Evolutionary conservation across 2,888 invertebrate species (phyloP).

Genomic region (Megalurothrips usitatus): DNA sequence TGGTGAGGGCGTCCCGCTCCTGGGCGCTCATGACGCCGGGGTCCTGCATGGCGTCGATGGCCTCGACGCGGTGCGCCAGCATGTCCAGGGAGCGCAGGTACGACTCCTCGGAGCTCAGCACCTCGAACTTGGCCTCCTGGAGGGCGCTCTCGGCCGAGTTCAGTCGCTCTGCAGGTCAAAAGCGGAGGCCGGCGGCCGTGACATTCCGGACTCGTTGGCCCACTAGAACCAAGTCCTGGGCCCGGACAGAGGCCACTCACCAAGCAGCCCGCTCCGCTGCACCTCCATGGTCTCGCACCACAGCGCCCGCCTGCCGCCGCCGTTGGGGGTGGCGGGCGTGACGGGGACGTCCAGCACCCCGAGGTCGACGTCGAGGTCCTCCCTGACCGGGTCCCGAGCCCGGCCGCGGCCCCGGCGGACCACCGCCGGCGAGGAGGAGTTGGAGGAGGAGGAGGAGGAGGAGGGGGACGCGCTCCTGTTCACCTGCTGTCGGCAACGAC

Average conservation of each 20-base stretch:
- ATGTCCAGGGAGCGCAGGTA: slow-evolving; percentile 14
- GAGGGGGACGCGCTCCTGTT: background rate
- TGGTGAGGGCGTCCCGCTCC: slow-evolving; percentile 8
- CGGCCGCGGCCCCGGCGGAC: too few species aligned
- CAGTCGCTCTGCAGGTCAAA: background rate
- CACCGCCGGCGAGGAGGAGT: too few species aligned
- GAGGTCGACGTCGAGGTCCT: background rate
- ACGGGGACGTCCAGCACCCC: background rate
- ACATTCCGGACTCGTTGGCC: background rate
- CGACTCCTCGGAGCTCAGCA: slow-evolving; percentile 9
- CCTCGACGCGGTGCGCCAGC: background rate
- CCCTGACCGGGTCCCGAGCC: background rate
- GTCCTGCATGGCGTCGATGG: slow-evolving; percentile 11
- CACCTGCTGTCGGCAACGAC: background rate
- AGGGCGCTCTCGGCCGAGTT: background rate
- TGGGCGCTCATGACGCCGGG: background rate
- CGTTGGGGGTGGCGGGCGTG: slow-evolving; percentile 8
- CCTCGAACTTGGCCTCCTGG: slow-evolving; percentile 12
- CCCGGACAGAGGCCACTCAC: background rate
- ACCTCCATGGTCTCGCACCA: slow-evolving; percentile 16
- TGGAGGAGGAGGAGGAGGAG: too few species aligned
- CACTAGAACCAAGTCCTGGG: background rate
- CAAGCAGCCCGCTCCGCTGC: background rate
- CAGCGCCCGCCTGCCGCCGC: background rate
- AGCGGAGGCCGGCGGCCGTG: too few species aligned